A percentile compares a stretch with the other conserved stretches of the same genome.
Evolutionary conservation across 2,888 invertebrate species (phyloP).

Genomic region (Ornithoptera priamus): DNA sequence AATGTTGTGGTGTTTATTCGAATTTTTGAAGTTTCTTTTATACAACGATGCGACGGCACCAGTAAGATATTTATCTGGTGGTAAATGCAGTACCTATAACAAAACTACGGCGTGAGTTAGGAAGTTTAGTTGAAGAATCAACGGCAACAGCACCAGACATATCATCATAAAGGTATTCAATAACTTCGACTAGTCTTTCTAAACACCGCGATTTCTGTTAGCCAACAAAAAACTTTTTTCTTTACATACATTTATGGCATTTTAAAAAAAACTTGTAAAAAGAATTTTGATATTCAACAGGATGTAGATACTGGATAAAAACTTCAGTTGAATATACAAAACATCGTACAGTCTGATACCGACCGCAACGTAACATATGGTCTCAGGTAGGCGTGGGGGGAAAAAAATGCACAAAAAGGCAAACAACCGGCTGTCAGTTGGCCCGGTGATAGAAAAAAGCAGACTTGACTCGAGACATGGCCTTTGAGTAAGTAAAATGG

Average conservation of each 20-base stretch:
- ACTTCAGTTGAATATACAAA: slow-evolving; percentile 16
- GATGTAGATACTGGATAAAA: slow-evolving; percentile 17
- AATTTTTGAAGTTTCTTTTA: too few relatives aligned
- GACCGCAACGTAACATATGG: slow-evolving; percentile 41
- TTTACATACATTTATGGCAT: neutral
- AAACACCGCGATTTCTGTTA: neutral
- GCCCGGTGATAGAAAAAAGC: slow-evolving; percentile 12
- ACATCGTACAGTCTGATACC: slow-evolving; percentile 18
- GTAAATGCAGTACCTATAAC: too few relatives aligned
- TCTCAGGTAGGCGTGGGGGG: slow-evolving; percentile 39
- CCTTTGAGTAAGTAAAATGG: slow-evolving; percentile 2
- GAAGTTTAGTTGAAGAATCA: too few relatives aligned
- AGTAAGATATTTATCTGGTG: too few relatives aligned
- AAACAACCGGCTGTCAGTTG: slow-evolving; percentile 35
- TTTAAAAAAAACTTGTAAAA: neutral
- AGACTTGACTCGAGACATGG: slow-evolving; percentile 5
- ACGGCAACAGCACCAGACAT: too few relatives aligned
- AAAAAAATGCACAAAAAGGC: slow-evolving; percentile 39
- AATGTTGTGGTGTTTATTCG: too few relatives aligned
- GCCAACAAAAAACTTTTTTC: neutral
- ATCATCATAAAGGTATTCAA: too few relatives aligned
- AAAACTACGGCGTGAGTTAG: too few relatives aligned
- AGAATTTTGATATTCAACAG: slow-evolving; percentile 8
- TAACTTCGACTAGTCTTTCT: neutral
- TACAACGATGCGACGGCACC: too few relatives aligned